Base-by-base conservation (phyloP, 2,797 vertebrate genomes). In the Myotis myotis region DNA sequence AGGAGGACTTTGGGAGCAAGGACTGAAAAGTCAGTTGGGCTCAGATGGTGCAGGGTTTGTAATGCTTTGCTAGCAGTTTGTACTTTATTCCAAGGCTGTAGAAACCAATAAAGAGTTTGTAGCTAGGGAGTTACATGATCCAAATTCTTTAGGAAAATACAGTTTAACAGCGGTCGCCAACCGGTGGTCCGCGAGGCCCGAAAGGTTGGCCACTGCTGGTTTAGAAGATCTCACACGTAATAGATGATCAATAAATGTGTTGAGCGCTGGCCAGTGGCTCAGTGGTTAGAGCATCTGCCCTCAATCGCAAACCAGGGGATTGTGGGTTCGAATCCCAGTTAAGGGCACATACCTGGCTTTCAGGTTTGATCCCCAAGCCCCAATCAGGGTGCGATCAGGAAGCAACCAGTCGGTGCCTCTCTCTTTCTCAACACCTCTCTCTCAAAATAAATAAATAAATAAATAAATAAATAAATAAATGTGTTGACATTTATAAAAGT, bases 141-240 rank as follows among this genome's bases (percentile, higher is more conserved):
- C 79, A 80, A 36, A 80, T 94, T 88, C 87, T 93, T 90, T 44
- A 81, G 68, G 68, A 80, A 80, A 93, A 38, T 79, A n/a, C 30
- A 64, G 15, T 79, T 62, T 62, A 62, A 62, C 28, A 62, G 60
- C 28, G 11, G 60, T 30, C 60, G 6, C 60, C 60, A 62, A 28
- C 12, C 12, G 5, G 57, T 28, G 57, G 25, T 30, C 28, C 2
- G 5, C 13, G 12, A 30, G 60, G 28, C 30, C 60, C 13, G 6
- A 30, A 30, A 15, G 28, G 28, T 30, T 62, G 28, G 12, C 6
- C 2, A 62, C 28, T 28, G 28, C 60, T 62, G 60, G 60, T 16
- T 66, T 66, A 60, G 78, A 93, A 41, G 76, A 62, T 47, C 28
- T 51, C 78, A 55, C 17, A 22, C 30, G 13, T 38, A 47, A 25